Evolutionary conservation across 2,113 vertebrate genomes (phyloP).

Genomic region (Xiphorhynchus elegans): DNA sequence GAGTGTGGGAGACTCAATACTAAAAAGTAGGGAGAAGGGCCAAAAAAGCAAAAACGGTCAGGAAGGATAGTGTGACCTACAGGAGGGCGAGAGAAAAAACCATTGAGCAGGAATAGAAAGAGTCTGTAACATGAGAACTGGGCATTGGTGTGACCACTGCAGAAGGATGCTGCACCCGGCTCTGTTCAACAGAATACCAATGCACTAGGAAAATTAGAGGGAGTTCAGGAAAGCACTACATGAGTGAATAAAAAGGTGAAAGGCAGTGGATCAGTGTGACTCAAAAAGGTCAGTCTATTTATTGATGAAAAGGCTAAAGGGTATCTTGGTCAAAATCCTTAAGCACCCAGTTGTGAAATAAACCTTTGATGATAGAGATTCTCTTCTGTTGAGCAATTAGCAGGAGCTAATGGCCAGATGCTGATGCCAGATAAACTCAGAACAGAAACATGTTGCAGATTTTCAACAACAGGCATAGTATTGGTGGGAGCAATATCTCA

Average conservation of each 20-base stretch:
- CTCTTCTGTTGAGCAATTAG: background rate
- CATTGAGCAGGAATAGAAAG: background rate
- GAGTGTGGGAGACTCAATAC: background rate
- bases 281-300: background rate
- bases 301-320: background rate
- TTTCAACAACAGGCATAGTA: background rate
- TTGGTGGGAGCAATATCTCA: background rate
- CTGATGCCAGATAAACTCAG: background rate
- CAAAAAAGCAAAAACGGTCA: background rate
- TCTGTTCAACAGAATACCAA: background rate
- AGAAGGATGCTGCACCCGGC: background rate
- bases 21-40: background rate
- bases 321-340: background rate
- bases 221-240: background rate
- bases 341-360: background rate
- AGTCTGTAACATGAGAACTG: background rate
- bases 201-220: accelerated
- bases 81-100: background rate
- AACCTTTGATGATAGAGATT: background rate
- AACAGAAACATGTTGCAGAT: background rate
- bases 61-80: background rate
- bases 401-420: background rate
- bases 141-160: background rate
- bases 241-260: background rate
- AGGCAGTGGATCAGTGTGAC: background rate